Conservation (phyloP, 2,888 invertebrate genomes). For the Magallana nippona region DNA sequence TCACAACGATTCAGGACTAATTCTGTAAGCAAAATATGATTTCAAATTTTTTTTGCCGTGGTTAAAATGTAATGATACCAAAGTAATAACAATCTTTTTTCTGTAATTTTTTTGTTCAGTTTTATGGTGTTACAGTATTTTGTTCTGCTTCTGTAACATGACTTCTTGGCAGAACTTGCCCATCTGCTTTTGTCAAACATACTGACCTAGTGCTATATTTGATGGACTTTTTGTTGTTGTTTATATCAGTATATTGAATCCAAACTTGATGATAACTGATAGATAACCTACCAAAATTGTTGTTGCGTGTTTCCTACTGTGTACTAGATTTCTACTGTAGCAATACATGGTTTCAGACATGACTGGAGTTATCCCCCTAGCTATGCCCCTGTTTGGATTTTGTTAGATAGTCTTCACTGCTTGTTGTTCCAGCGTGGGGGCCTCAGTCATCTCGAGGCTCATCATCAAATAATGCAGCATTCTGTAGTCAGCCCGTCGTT, state of each 20-base stretch:
- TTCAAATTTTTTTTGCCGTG: conserved; percentile 1
- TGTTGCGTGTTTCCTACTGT: conserved; percentile 12
- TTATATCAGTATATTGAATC: conserved; percentile 12
- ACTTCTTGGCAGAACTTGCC: background rate
- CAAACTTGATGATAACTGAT: background rate
- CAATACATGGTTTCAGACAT: conserved; percentile 11
- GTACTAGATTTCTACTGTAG: conserved; percentile 18
- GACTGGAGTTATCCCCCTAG: conserved; percentile 19
- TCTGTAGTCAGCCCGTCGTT: background rate
- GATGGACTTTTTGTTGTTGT: conserved; percentile 18
- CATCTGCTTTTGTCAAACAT: conserved; percentile 13
- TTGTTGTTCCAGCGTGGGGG: background rate
- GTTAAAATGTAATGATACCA: background rate
- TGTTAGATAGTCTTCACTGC: conserved; percentile 25
- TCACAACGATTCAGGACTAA: conserved; percentile 35
- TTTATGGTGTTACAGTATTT: background rate
- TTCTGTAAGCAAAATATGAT: conserved; percentile 1
- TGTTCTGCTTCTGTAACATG: conserved; percentile 2
- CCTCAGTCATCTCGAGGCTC: background rate
- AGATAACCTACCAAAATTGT: conserved; percentile 21
- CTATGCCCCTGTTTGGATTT: conserved; percentile 9
- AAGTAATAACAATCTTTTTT: conserved; percentile 2
- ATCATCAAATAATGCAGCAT: conserved; percentile 23
- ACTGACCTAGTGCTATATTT: conserved; percentile 23
- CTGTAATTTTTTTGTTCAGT: conserved; percentile 23